Base-by-base conservation (phyloP, 2,113 vertebrate genomes). In the Gobiocypris rarus region DNA sequence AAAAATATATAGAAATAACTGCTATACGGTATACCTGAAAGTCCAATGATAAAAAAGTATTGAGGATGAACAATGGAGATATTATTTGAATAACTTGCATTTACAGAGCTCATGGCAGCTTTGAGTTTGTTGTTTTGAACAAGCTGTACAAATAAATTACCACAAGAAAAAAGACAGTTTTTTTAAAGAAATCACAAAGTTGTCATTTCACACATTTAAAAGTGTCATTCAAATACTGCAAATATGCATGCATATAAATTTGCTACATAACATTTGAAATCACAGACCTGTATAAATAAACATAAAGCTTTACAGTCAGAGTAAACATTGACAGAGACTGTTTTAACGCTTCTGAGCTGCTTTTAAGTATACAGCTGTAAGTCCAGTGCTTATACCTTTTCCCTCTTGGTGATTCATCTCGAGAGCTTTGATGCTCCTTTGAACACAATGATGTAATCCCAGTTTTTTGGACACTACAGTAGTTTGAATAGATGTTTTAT, bases 31-130 rank as follows among this genome's bases (percentile, higher is more conserved):
- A 82, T 77, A 26, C 73, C 86, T 45, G 83, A 82, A 78, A 87
- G 75, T 50, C 85, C 85, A 75, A 50, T 69, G 31, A 87, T 87
- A 26, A 63, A 87, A 77, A 87, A 87, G 11, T 82, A 82, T 50
- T 87, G 78, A n/a, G 86, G 86, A 24, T 0, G 86, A 3, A 87
- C 73, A 63, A 82, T 17, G 14, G 83, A 82, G 13, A 52, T 6
- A 73, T 84, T 87, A 38, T 13, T 41, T 19, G 50, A 14, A 31
- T 63, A 54, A 77, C 63, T 56, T 5, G 17, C 7, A 59, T 84
- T 82, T 22, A 77, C 48, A 52, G 22, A 52, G 19, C 19, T 77
- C 83, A 84, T 87, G 17, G 15, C 69, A 61, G 7, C 11, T 24
- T 65, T 14, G 19, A 1, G 26, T 41, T 83, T 70, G 22, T 3